A percentile compares a stretch with the other conserved stretches of the same genome.
Evolutionary conservation across 2,797 vertebrate species (phyloP).

Genomic region (Capromys pilorides): DNA sequence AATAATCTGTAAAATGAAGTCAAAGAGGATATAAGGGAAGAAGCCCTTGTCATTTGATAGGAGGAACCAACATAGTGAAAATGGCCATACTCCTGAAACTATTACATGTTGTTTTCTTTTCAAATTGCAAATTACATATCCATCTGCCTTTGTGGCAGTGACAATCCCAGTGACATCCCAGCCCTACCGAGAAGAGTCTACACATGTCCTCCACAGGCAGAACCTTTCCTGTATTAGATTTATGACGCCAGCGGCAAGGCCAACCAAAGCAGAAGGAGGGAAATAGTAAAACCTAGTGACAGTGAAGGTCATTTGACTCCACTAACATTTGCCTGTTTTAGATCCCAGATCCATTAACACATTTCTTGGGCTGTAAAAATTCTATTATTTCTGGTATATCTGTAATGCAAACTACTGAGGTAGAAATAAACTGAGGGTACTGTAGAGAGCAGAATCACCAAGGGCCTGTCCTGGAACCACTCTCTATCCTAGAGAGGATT

Average conservation of each 20-base stretch:
- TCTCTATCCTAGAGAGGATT: not conserved
- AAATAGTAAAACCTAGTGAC: not conserved
- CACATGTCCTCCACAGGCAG: not conserved
- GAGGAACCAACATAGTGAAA: not conserved
- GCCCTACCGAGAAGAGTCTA: not conserved
- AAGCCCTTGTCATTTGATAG: not conserved
- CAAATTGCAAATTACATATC: not conserved
- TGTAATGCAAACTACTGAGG: not conserved
- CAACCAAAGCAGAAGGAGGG: not conserved
- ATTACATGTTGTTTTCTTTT: constrained; percentile 15
- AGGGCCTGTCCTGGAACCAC: not conserved
- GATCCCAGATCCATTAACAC: not conserved
- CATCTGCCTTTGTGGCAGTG: not conserved
- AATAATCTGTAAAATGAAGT: not conserved
- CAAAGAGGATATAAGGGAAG: not conserved
- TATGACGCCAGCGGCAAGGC: not conserved
- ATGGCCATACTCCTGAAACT: not conserved
- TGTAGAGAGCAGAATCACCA: not conserved
- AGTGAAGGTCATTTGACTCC: not conserved
- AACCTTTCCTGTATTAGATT: not conserved
- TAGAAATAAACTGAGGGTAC: not conserved
- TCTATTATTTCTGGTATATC: not conserved
- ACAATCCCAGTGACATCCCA: not conserved
- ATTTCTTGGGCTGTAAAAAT: not conserved
- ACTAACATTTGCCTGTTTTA: not conserved